Evolutionary conservation across 2,113 vertebrate species (phyloP).

Genomic region (Glareola pratincola): DNA sequence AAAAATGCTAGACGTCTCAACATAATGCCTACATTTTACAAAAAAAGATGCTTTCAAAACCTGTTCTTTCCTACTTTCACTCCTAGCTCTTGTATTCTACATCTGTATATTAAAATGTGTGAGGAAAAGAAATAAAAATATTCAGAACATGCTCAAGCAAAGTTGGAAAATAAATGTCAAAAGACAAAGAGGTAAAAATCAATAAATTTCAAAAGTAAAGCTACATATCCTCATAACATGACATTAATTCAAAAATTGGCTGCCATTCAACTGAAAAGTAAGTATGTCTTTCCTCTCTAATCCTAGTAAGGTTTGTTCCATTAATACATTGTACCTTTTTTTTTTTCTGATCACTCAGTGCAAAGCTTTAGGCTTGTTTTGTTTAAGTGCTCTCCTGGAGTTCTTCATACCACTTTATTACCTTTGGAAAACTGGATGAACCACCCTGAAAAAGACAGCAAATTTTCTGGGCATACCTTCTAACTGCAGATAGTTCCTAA

Average conservation of each 20-base stretch:
- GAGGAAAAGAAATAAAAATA: neutral
- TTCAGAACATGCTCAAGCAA: neutral
- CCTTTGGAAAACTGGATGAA: neutral
- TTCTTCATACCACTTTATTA: neutral
- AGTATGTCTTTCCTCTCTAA: neutral
- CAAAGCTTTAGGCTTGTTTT: neutral
- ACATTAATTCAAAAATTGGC: constrained; percentile 3
- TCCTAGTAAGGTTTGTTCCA: neutral
- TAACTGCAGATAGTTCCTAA: neutral
- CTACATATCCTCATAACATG: neutral
- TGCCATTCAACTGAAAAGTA: neutral
- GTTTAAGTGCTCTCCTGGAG: neutral
- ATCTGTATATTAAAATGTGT: neutral
- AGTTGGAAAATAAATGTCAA: neutral
- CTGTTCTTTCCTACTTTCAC: neutral
- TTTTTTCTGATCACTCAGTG: neutral
- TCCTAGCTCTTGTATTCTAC: neutral
- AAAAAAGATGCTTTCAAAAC: neutral
- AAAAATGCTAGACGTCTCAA: neutral
- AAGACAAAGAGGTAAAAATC: constrained; percentile 31
- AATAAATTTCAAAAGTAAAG: neutral
- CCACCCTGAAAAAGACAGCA: neutral
- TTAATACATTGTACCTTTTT: neutral
- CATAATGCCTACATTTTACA: neutral
- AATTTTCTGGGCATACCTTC: neutral